phyloP scores from a whole-genome alignment of 1,140 invertebrate species.

The Archegozetes longisetosus region DNA sequence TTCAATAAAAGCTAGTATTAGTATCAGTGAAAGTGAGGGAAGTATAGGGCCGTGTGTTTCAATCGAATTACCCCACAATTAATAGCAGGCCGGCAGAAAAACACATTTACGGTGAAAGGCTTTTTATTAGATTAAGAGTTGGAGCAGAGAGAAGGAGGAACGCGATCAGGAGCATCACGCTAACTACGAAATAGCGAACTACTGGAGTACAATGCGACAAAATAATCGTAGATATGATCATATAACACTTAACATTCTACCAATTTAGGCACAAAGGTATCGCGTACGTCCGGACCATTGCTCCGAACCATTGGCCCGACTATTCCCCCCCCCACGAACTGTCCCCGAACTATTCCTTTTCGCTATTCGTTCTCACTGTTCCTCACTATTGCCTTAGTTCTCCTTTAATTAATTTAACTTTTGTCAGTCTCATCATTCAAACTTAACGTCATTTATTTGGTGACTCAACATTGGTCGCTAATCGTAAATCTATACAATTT shows the following conservation, averaged over 20 bases:
- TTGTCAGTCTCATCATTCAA: not conserved
- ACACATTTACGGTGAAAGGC: conserved; percentile 20
- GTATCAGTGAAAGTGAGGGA: not conserved
- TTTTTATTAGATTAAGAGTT: conserved; percentile 20
- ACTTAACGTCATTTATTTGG: not conserved
- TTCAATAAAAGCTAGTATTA: not conserved
- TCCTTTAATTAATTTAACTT: not conserved
- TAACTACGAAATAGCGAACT: too few species aligned
- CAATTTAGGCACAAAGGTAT: too few species aligned
- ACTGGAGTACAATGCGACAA: too few species aligned
- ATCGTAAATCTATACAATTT: not conserved
- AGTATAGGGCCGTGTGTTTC: not conserved
- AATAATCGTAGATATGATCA: too few species aligned
- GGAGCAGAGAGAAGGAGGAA: not conserved
- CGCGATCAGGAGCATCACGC: too few species aligned
- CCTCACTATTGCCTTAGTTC: too few species aligned
- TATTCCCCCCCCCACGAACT: too few species aligned
- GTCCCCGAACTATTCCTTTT: too few species aligned
- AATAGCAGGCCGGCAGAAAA: conserved; percentile 16
- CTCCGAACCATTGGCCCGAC: too few species aligned
- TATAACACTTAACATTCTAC: too few species aligned
- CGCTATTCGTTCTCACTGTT: too few species aligned
- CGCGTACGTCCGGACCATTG: too few species aligned
- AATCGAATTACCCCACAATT: conserved; percentile 20
- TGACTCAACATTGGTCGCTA: not conserved